These are phyloP conservation scores for Piezodorus guildinii DNA, from an alignment of 1,140 invertebrate species.

Conservation along the genomic window DNA sequence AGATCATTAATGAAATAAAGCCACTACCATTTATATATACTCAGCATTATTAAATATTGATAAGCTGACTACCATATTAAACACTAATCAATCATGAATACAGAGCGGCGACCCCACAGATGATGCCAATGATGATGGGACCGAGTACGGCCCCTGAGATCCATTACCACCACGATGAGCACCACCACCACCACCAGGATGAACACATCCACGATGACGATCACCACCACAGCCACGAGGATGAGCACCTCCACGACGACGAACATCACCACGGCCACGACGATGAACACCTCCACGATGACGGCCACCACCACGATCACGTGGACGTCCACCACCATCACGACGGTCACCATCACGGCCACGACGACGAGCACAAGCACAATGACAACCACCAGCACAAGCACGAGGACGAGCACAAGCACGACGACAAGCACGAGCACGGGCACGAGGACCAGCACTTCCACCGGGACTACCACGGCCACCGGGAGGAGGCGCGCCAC, in stretches of 20 bases:
- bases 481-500: background rate
- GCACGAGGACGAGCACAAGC: background rate
- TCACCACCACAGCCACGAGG: background rate
- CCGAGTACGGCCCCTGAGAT: background rate
- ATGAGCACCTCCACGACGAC: slow-evolving; percentile 3
- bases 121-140: background rate
- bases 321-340: background rate
- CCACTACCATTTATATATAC: too few species aligned
- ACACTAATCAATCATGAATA: too few species aligned
- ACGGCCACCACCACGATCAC: background rate
- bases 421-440: background rate
- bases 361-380: background rate
- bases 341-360: background rate
- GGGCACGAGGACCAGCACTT: background rate
- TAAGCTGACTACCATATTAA: too few species aligned
- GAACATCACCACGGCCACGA: background rate
- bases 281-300: slow-evolving; percentile 1
- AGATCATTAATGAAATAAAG: too few species aligned
- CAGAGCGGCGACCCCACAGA: background rate
- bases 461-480: background rate
- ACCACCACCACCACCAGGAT: slow-evolving; percentile 4
- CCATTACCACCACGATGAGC: slow-evolving; percentile 6
- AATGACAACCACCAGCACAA: background rate
- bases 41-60: too few species aligned
- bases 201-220: slow-evolving; percentile 2